Conservation (phyloP, 2,113 vertebrate species). For the Hemichromis elongatus region DNA sequence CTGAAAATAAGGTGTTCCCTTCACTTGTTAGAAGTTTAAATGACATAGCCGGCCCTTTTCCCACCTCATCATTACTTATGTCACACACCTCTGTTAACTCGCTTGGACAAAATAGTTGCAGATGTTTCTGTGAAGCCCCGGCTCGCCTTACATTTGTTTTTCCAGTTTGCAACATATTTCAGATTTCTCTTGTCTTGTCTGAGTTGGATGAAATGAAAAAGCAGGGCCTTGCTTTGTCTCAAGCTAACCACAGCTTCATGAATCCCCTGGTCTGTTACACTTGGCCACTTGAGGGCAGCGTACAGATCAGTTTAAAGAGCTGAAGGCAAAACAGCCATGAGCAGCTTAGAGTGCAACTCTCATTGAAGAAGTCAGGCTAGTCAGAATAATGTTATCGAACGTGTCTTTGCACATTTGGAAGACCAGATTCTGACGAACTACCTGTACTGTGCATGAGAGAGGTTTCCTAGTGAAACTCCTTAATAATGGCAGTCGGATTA, state of each 20-base stretch:
- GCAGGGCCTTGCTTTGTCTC: not conserved
- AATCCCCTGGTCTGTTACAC: not conserved
- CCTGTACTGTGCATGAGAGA: accelerated
- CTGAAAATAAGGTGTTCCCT: not conserved
- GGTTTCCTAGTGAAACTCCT: not conserved
- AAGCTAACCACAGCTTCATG: not conserved
- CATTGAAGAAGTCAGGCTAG: no score
- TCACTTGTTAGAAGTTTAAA: not conserved
- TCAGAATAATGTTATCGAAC: not conserved
- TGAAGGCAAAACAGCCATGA: no score
- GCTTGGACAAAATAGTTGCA: not conserved
- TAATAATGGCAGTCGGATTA: not conserved
- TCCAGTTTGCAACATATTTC: not conserved
- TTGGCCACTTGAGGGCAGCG: not conserved
- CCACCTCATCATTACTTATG: not conserved
- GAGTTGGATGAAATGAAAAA: not conserved
- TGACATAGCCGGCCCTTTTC: not conserved
- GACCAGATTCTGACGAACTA: not conserved
- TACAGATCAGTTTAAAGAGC: no score
- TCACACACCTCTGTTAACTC: not conserved
- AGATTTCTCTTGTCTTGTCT: not conserved
- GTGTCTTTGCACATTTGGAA: not conserved
- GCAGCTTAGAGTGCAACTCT: no score
- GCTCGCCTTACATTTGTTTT: not conserved
- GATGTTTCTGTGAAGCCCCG: not conserved